These are phyloP conservation scores for Pteropus rufus DNA, from an alignment of 2,797 vertebrate genomes.

Conservation along the genomic window DNA sequence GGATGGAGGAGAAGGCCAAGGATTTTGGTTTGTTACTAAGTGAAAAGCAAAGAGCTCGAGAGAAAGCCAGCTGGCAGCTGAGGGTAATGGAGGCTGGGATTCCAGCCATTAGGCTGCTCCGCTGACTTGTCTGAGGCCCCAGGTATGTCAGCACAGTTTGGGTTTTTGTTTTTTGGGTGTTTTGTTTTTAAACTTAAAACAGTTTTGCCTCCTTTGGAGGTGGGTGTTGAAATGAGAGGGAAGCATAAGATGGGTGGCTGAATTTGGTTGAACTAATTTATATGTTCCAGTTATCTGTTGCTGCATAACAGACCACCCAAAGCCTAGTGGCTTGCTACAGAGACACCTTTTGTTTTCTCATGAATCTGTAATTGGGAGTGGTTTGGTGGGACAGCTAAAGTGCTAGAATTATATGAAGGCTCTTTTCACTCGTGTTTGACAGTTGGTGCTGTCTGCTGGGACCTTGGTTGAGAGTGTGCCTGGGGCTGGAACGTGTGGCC, in stretches of 20 bases:
- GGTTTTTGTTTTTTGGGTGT: not conserved
- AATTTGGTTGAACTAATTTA: not conserved
- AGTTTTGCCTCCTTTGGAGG: not conserved
- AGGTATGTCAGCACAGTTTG: not conserved
- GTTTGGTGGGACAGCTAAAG: not conserved
- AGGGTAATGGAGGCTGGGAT: not conserved
- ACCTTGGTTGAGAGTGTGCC: not conserved
- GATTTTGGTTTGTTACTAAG: not conserved
- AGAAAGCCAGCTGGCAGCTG: not conserved
- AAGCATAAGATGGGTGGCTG: too few relatives aligned
- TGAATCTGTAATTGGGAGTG: rapidly evolving
- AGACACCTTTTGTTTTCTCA: not conserved
- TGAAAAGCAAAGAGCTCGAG: not conserved
- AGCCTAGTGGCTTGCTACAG: not conserved
- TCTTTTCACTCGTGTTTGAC: not conserved
- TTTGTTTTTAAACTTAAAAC: not conserved
- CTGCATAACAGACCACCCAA: not conserved
- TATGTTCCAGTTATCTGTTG: not conserved
- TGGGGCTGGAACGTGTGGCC: not conserved
- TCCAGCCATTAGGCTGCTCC: not conserved
- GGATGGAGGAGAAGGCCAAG: not conserved
- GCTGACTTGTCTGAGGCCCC: not conserved
- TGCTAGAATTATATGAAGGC: not conserved
- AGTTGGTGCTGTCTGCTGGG: not conserved
- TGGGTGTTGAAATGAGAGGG: too few relatives aligned